Percentiles rank a stretch among this genome's conserved stretches.
phyloP scores from a whole-genome alignment of 2,888 invertebrate genomes.

The Himalopsyche kuldschensis region DNA sequence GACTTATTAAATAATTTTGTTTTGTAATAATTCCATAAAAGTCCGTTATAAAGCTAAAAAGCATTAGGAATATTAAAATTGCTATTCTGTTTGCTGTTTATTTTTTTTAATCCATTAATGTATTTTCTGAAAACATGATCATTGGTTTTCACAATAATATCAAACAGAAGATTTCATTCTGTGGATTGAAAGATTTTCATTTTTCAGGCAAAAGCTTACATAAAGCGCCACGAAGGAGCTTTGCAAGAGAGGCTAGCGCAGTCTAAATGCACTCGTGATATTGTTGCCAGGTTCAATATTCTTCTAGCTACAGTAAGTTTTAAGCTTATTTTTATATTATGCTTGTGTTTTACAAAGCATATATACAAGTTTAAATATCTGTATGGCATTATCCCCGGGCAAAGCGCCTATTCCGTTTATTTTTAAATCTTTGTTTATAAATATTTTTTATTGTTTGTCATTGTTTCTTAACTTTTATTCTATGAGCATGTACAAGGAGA shows the following conservation, averaged over 20 bases:
- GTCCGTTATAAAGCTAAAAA: too few relatives aligned
- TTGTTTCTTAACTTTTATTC: too few relatives aligned
- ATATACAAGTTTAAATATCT: neutral
- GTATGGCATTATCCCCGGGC: too few relatives aligned
- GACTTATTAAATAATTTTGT: too few relatives aligned
- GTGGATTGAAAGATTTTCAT: neutral
- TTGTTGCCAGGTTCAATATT: conserved; percentile 82
- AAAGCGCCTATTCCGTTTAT: too few relatives aligned
- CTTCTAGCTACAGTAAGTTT: conserved; percentile 73
- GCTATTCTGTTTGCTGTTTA: neutral
- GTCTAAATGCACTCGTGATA: conserved; percentile 82
- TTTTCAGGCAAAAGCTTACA: conserved; percentile 79
- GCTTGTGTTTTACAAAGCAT: neutral
- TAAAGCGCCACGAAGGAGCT: conserved; percentile 87
- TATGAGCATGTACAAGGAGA: too few relatives aligned
- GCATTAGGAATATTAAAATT: too few relatives aligned
- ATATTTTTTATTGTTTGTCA: too few relatives aligned
- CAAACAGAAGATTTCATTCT: neutral
- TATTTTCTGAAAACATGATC: too few relatives aligned
- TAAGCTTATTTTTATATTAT: neutral
- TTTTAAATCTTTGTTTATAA: too few relatives aligned
- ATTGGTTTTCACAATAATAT: too few relatives aligned
- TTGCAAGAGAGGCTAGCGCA: conserved; percentile 87
- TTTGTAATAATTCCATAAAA: too few relatives aligned
- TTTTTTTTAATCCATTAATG: conserved; percentile 8